Conservation (phyloP, 2,113 vertebrate genomes). For the Ophthalmolycus amberensis region DNA sequence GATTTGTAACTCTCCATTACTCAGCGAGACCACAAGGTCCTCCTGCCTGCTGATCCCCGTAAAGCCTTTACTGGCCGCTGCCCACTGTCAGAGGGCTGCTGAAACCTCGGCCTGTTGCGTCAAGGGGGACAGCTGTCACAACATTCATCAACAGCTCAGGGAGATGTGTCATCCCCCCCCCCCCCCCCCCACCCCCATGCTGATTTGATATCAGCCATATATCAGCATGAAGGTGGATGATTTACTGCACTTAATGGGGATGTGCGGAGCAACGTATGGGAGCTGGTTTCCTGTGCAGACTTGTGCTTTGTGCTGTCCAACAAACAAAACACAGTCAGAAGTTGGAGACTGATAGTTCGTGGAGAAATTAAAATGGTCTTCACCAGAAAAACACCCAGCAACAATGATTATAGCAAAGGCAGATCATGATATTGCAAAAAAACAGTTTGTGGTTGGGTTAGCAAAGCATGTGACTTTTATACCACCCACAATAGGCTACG, state of each 20-base stretch:
- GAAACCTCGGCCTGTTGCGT: not conserved
- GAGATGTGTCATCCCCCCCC: slow-evolving; percentile 39
- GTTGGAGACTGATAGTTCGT: not conserved
- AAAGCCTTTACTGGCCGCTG: slow-evolving; percentile 33
- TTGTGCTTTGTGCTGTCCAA: not conserved
- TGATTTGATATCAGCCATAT: slow-evolving; percentile 21
- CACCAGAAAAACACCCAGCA: not conserved
- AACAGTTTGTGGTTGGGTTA: too few species aligned
- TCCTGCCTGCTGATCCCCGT: slow-evolving; percentile 44
- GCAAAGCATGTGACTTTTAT: too few species aligned
- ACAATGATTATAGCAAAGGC: not conserved
- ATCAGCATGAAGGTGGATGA: slow-evolving; percentile 32
- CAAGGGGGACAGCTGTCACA: slow-evolving; percentile 56
- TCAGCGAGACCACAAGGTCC: slow-evolving; percentile 19
- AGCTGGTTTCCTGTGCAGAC: not conserved
- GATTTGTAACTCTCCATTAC: slow-evolving; percentile 57
- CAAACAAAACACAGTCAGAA: not conserved
- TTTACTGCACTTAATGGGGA: slow-evolving; percentile 11
- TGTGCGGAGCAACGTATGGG: not conserved
- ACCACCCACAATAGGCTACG: too few species aligned
- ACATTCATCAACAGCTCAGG: slow-evolving; percentile 55
- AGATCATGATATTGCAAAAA: too few species aligned
- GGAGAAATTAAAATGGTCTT: not conserved
- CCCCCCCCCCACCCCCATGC: not conserved
- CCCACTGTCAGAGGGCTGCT: slow-evolving; percentile 6